These are phyloP conservation scores for Tamandua tetradactyla DNA, from an alignment of 2,797 vertebrate species.

Conservation along the genomic window DNA sequence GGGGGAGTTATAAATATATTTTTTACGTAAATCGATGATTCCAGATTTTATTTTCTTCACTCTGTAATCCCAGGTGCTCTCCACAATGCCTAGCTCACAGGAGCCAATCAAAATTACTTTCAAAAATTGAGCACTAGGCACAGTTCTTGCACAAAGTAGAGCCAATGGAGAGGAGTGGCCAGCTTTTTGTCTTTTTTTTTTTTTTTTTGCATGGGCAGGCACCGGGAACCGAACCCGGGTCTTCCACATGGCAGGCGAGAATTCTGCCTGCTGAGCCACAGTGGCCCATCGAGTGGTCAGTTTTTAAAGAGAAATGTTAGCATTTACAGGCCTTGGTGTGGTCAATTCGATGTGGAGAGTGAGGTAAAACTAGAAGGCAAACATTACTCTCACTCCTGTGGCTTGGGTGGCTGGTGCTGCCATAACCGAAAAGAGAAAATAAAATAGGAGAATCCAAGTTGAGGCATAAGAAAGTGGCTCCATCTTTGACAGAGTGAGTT, in stretches of 20 bases:
- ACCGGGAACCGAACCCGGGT: too few relatives aligned
- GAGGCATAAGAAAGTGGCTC: background rate
- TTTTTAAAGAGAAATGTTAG: too few relatives aligned
- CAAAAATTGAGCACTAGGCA: background rate
- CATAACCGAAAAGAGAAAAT: background rate
- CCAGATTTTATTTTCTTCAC: background rate
- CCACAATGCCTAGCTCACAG: background rate
- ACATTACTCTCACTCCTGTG: background rate
- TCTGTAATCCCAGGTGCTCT: background rate
- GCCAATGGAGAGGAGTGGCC: background rate
- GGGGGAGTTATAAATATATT: background rate
- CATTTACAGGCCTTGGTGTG: background rate
- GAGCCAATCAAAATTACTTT: background rate
- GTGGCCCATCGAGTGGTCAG: background rate
- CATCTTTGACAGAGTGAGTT: background rate
- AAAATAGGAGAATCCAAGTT: background rate
- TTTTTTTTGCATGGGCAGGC: too few relatives aligned
- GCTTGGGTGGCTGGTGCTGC: background rate
- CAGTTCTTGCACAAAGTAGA: background rate
- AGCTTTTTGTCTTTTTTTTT: too few relatives aligned
- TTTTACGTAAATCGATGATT: background rate
- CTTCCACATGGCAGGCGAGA: too few relatives aligned
- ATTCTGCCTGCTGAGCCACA: too few relatives aligned
- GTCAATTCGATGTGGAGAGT: background rate
- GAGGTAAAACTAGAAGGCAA: background rate